phyloP scores from a whole-genome alignment of 2,797 vertebrate genomes.

The Mormyrus hasselquistii region DNA sequence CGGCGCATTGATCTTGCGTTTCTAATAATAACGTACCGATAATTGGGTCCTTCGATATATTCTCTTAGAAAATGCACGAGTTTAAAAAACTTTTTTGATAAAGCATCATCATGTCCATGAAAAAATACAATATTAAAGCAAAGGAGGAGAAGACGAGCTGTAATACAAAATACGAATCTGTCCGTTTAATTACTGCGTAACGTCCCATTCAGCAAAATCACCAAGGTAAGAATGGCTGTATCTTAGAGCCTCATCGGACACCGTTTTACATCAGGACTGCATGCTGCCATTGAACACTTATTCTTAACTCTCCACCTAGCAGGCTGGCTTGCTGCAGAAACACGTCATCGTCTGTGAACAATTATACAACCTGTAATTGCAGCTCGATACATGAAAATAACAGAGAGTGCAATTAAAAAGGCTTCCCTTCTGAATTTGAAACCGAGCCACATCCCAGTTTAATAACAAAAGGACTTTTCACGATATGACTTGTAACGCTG shows the following conservation, averaged over 20 bases:
- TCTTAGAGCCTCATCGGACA: background rate
- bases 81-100: background rate
- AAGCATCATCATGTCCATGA: background rate
- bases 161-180: background rate
- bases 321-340: background rate
- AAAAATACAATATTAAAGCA: background rate
- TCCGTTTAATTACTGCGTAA: background rate
- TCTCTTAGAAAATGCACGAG: background rate
- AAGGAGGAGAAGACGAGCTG: background rate
- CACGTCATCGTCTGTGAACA: background rate
- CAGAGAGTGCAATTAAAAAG: background rate
- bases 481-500: background rate
- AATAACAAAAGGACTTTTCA: slow-evolving; percentile 4
- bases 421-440: background rate
- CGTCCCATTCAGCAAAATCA: background rate
- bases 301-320: background rate
- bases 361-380: background rate
- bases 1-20: background rate
- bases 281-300: background rate
- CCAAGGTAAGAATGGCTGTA: background rate
- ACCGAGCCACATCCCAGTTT: background rate
- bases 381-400: slow-evolving; percentile 1
- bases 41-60: background rate
- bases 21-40: background rate
- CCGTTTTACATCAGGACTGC: background rate